Evolutionary conservation across 2,888 invertebrate species (phyloP).

Genomic region (Metallyticus violacea): DNA sequence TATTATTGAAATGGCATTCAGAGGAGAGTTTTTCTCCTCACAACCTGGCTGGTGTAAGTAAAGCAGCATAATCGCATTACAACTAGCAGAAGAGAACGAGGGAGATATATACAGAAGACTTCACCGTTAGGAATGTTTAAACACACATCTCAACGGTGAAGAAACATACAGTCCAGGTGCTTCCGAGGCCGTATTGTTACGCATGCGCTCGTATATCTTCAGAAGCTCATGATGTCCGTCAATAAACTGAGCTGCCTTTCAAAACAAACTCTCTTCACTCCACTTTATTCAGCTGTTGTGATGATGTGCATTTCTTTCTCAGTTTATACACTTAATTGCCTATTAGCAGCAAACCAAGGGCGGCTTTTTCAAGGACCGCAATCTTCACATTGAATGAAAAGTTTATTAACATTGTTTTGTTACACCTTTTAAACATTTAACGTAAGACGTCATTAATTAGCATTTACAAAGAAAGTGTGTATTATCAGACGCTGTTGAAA

Average conservation of each 20-base stretch:
- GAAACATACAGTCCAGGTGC: too few species aligned
- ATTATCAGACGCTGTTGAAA: too few species aligned
- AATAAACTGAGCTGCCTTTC: background rate
- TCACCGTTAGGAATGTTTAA: background rate
- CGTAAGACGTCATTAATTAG: too few species aligned
- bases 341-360: background rate
- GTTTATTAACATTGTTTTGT: too few species aligned
- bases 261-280: background rate
- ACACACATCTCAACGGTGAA: background rate
- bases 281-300: background rate
- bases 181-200: background rate
- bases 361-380: background rate
- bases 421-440: too few species aligned
- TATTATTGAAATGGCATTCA: background rate
- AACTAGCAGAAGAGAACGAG: background rate
- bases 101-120: too few species aligned
- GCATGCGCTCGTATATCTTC: background rate
- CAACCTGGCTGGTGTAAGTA: background rate
- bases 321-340: background rate
- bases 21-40: background rate
- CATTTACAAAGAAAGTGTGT: too few species aligned
- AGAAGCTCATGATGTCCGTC: too few species aligned
- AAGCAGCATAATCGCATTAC: background rate
- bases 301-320: background rate
- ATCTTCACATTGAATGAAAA: background rate